Base-by-base conservation (phyloP, 2,888 invertebrate species). In the Iphiclides podalirius region DNA sequence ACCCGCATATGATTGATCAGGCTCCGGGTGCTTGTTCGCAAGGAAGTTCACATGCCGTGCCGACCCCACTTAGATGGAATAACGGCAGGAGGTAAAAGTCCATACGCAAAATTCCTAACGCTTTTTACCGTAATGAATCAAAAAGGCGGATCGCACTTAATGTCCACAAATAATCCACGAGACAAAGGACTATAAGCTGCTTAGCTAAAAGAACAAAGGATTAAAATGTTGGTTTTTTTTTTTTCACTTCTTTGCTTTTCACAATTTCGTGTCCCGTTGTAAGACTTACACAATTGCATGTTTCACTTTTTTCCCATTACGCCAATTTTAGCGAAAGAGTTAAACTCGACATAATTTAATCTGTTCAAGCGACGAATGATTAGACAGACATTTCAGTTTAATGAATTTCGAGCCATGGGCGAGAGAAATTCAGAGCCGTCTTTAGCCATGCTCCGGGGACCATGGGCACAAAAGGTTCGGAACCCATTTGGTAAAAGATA, bases 181-280 rank as follows among this genome's bases (percentile, higher is more conserved):
- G 2, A n/a, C n/a, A n/a, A 14, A 9, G 39, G 26, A 39, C 26
- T 3, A 39, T 23, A 26, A 28, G 28, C 26, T 39, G 14, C 39
- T 39, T 39, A 14, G 26, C 15, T 39, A 39, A 39, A 39, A 39
- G 39, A 23, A 39, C 39, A 15, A 23, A 39, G 26, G 39, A 39
- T 39, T 39, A 39, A 39, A 39, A 39, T 14, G 2, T 26, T 28
- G 26, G 26, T 26, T 39, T 39, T 39, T 26, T 26, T 16, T 39
- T 26, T 26, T 26, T 26, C 38, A 20, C 38, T 38, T 12, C 17
- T 7, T 20, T 20, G 4, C 20, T 7, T 17, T 38, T 20, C 38
- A 6, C 12, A n/a, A 12, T 28, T 13, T 28, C 39, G 37, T 37
- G 17, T 38, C 20, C 26, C 15, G 14, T 4, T 12, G 26, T 23